These are phyloP conservation scores for Sabellastarte sp. DNA, from an alignment of 2,888 invertebrate genomes.

Conservation along the genomic window DNA sequence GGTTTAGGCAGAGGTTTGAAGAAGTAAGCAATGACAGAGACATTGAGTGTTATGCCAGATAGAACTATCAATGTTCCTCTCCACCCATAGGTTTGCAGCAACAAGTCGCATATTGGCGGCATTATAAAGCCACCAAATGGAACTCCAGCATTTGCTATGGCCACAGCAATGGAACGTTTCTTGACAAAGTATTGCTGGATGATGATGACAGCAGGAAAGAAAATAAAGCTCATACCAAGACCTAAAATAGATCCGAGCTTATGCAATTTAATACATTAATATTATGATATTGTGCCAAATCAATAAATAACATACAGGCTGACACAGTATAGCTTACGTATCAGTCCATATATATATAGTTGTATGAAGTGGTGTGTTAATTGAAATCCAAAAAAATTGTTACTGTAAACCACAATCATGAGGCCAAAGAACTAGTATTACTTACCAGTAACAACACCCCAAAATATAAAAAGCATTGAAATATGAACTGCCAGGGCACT, in stretches of 20 bases:
- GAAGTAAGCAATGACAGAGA: not conserved
- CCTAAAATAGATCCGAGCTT: not conserved
- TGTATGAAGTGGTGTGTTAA: no score
- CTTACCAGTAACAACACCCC: not conserved
- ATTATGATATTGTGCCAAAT: no score
- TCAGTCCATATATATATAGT: no score
- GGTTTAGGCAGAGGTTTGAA: not conserved
- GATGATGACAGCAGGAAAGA: not conserved
- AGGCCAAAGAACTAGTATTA: no score
- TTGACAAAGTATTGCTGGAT: not conserved
- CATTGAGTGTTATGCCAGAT: not conserved
- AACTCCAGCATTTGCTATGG: not conserved
- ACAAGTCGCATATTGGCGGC: not conserved
- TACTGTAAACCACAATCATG: no score
- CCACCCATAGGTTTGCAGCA: not conserved
- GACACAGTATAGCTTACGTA: no score
- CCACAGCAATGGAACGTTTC: not conserved
- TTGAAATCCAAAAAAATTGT: no score
- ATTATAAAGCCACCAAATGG: not conserved
- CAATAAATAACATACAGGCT: no score
- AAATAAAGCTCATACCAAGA: not conserved
- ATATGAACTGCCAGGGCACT: not conserved
- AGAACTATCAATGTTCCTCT: not conserved
- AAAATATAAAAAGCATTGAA: not conserved
- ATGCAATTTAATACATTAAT: no score